These are phyloP conservation scores for Amiota minor DNA, from an alignment of 2,888 invertebrate genomes.

Conservation along the genomic window DNA sequence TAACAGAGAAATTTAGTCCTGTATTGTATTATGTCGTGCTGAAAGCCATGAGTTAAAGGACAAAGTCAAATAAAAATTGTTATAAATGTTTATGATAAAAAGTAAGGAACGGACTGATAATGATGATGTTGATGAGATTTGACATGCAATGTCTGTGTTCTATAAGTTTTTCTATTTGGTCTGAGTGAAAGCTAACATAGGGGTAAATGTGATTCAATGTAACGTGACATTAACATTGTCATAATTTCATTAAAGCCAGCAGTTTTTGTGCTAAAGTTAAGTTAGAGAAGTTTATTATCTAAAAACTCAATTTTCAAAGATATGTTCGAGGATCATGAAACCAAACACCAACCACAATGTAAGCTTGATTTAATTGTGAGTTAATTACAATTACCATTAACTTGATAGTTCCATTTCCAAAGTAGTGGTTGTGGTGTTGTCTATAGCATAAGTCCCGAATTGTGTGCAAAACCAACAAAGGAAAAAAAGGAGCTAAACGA, in stretches of 20 bases:
- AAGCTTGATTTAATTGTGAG: too few species aligned
- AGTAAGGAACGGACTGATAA: conserved; percentile 33
- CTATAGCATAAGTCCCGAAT: too few species aligned
- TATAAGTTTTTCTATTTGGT: neutral
- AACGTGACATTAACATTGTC: conserved; percentile 67
- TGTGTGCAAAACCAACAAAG: too few species aligned
- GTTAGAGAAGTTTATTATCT: neutral
- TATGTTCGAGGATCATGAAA: neutral
- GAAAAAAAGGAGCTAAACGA: too few species aligned
- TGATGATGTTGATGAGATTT: conserved; percentile 59
- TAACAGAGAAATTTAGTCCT: too few species aligned
- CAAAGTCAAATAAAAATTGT: conserved; percentile 30
- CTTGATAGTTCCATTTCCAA: too few species aligned
- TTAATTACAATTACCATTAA: too few species aligned
- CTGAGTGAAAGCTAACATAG: neutral
- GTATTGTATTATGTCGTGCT: too few species aligned
- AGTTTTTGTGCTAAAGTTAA: neutral
- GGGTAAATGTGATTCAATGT: conserved; percentile 46
- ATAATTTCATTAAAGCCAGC: conserved; percentile 65
- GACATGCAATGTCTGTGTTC: conserved; percentile 61
- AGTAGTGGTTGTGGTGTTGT: too few species aligned
- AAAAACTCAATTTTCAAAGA: neutral
- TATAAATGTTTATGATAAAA: conserved; percentile 41
- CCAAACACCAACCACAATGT: neutral
- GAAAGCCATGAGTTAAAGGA: neutral